Evolutionary conservation across 2,113 vertebrate species (phyloP), one percentile per base, ranked within the genome.

Genomic region (Gymnocephalus cernua): DNA sequence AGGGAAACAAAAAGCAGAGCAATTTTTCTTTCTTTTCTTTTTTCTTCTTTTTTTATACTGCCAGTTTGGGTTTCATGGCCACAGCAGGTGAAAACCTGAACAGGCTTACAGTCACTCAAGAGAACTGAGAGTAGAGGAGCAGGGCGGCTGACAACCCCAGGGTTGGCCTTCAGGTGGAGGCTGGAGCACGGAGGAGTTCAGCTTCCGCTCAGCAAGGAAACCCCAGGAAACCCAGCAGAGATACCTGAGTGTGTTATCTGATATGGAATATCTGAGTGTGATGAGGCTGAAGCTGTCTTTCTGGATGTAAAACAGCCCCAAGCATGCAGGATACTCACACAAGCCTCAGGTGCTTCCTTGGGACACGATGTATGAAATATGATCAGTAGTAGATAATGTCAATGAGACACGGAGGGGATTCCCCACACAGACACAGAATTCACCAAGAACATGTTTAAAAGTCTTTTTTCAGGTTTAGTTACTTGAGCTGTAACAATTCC

Each of bases 41-140:
- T 45, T 35, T 63, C 50, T 32, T 71, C 19, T 57, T 29, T 47
- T 78, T 41, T 83, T 92, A 92, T 91, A 88, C 68, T 56, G 82
- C 63, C 89, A 85, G 91, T 92, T 93, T 92, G 81, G 57, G 89
- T 94, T 94, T 94, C 91, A 94, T 91, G 70, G 91, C 82, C 89
- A 38, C 86, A 90, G 87, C 89, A 92, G 91, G 84, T 91, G 75
- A 92, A 87, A 90, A 88, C 83, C 68, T 85, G 83, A 91, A 84
- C 79, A 85, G 77, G 85, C 80, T 92, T 88, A 88, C 78, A 89
- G 72, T 87, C 75, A 83, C 66, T 83, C 35, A 79, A 88, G 73
- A 79, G 66, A 71, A 9, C 16, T 53, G 45, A 56, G 68, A 79
- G 54, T n/a, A 47, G 44, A 66, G 32, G 63, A 54, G 66, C 29